Base-by-base conservation (phyloP, 2,113 vertebrate genomes). In the Glaucidium brasilianum region DNA sequence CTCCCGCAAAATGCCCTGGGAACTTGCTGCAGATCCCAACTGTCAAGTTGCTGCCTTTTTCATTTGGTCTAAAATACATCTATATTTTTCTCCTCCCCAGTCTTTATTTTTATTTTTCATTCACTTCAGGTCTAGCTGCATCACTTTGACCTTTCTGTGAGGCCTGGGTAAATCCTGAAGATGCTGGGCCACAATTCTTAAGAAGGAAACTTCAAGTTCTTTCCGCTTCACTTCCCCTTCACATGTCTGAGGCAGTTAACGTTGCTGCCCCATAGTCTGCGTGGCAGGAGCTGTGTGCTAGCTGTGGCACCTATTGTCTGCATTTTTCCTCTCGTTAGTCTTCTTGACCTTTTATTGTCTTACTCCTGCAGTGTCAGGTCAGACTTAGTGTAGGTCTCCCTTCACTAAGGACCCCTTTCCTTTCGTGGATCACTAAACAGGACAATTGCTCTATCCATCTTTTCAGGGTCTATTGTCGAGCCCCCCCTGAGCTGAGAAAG, bases 361-460 rank as follows among this genome's bases (percentile, higher is more conserved):
- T 95, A 90, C 86, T 97, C 97, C 97, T 89, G 84, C 95, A 95
- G 96, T 98, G 97, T 98, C 97, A 97, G 98, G 97, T 98, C 98
- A 98, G 97, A 98, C 96, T 97, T 93, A 96, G 97, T 97, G 96
- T 98, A 97, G 98, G 97, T 97, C 97, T 98, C 94, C 97, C 97
- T 97, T 96, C 97, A 97, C 97, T 47, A 82, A 96, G 96, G 98
- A 98, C 98, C 98, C 97, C 98, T 97, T 98, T 97, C 97, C 98
- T 97, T 99, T 99, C 96, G 97, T 96, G 98, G 98, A 98, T 99
- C 99, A 99, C 98, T 98, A 98, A 98, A 98, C 98, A 98, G 98
- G 98, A 99, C 98, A 98, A 98, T 98, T 98, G 98, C 97, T 98
- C 98, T 97, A 98, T 99, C 98, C 98, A 98, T 99, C 99, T 99